A percentile compares a stretch with the other conserved stretches of the same genome.
These are phyloP conservation scores for Cairina moschata DNA, from an alignment of 2,113 vertebrate species.

Conservation along the genomic window DNA sequence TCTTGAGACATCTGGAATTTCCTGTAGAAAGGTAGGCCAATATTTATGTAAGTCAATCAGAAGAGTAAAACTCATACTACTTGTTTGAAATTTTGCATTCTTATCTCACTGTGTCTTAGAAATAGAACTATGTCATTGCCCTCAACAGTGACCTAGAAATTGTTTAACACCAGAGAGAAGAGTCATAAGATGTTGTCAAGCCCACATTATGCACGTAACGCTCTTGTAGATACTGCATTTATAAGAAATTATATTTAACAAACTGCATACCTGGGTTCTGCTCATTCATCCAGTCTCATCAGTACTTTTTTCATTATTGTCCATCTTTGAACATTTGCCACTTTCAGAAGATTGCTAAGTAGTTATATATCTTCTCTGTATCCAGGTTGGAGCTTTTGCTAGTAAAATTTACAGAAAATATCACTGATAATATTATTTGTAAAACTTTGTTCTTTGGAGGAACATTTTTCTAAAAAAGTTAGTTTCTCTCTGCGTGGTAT, in stretches of 20 bases:
- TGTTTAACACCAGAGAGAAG: slow-evolving; percentile 9
- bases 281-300: not conserved
- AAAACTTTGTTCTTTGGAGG: not conserved
- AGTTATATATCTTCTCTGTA: not conserved
- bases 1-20: slow-evolving; percentile 14
- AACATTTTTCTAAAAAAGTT: not conserved
- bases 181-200: not conserved
- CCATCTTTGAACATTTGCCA: not conserved
- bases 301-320: not conserved
- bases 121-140: not conserved
- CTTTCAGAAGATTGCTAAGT: not conserved
- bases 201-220: not conserved
- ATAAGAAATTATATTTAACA: slow-evolving; percentile 9
- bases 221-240: not conserved
- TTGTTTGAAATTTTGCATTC: not conserved
- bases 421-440: not conserved
- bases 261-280: not conserved
- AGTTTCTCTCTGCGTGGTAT: not conserved
- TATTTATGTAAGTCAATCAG: not conserved
- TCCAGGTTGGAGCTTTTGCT: not conserved
- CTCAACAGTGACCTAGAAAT: not conserved
- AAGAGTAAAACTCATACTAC: not conserved
- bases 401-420: not conserved
- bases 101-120: not conserved
- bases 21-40: not conserved